These are phyloP conservation scores for Cerceris ruficornis DNA, from an alignment of 2,888 invertebrate species.

Conservation along the genomic window DNA sequence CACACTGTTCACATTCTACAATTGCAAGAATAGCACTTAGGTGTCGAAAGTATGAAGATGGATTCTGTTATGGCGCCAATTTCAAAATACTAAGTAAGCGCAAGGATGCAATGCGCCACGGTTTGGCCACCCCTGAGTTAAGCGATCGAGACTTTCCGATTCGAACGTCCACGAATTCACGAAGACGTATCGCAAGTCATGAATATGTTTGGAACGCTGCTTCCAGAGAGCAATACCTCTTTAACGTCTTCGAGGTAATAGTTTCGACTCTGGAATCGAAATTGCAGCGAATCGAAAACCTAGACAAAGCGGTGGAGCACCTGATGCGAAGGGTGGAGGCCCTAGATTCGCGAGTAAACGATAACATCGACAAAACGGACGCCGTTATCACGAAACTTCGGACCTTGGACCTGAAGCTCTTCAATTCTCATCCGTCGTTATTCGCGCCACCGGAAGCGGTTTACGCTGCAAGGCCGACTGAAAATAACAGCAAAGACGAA, in stretches of 20 bases:
- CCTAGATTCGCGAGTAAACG: constrained; percentile 90
- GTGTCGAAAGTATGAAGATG: too few species aligned
- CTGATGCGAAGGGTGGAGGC: constrained; percentile 93
- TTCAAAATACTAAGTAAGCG: too few species aligned
- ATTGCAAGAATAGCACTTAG: too few species aligned
- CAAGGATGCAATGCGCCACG: too few species aligned
- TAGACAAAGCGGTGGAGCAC: constrained; percentile 94
- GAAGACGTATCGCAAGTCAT: not conserved
- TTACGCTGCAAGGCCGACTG: constrained; percentile 65
- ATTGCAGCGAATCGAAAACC: constrained; percentile 92
- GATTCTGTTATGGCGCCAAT: too few species aligned
- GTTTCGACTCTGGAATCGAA: constrained; percentile 94
- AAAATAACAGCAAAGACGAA: constrained; percentile 68
- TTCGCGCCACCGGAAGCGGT: constrained; percentile 77
- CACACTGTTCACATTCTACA: too few species aligned
- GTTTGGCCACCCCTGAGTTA: too few species aligned
- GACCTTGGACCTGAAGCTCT: constrained; percentile 89
- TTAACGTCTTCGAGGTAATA: constrained; percentile 94
- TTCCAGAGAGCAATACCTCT: constrained; percentile 92
- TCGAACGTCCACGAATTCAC: too few species aligned
- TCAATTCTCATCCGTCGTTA: constrained; percentile 83
- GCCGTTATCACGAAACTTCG: constrained; percentile 90
- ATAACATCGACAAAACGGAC: constrained; percentile 93
- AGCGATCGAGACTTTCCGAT: too few species aligned
- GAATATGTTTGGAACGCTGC: constrained; percentile 13